Conservation (phyloP, 2,797 vertebrate genomes). For the Mormyrus hasselquistii region DNA sequence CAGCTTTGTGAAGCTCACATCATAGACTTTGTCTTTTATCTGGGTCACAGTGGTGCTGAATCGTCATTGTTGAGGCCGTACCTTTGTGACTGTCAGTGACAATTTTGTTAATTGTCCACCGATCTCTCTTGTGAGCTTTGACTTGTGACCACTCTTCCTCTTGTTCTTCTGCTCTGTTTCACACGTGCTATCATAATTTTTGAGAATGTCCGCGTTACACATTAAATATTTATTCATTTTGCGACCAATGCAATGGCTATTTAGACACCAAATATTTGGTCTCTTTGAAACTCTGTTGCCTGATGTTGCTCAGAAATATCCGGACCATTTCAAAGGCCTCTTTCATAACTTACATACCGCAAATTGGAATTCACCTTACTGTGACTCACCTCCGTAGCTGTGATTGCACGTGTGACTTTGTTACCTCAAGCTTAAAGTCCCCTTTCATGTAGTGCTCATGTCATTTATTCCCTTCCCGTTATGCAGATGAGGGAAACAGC, state of each 20-base stretch:
- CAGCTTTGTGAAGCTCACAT: not conserved
- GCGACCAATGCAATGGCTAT: not conserved
- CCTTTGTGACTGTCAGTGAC: not conserved
- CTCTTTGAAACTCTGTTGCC: not conserved
- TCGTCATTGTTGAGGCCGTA: not conserved
- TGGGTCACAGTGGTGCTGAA: not conserved
- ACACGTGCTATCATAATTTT: not conserved
- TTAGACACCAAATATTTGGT: not conserved
- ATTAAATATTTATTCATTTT: not conserved
- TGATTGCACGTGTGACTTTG: not conserved
- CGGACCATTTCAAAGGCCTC: not conserved
- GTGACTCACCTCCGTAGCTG: not conserved
- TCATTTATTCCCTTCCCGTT: not conserved
- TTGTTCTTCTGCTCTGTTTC: not conserved
- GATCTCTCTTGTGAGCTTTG: not conserved
- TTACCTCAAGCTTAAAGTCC: not conserved
- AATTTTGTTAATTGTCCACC: not conserved
- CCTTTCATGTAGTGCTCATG: not conserved
- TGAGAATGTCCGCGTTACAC: not conserved
- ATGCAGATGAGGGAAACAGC: not conserved
- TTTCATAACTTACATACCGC: not conserved
- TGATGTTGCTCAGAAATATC: not conserved
- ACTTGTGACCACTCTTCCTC: not conserved
- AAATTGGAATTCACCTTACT: not conserved
- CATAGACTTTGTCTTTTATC: not conserved